Percentiles rank a stretch among this genome's conserved stretches.
These are phyloP conservation scores for Sebastes nivosus DNA, from an alignment of 2,797 vertebrate genomes.

Conservation along the genomic window DNA sequence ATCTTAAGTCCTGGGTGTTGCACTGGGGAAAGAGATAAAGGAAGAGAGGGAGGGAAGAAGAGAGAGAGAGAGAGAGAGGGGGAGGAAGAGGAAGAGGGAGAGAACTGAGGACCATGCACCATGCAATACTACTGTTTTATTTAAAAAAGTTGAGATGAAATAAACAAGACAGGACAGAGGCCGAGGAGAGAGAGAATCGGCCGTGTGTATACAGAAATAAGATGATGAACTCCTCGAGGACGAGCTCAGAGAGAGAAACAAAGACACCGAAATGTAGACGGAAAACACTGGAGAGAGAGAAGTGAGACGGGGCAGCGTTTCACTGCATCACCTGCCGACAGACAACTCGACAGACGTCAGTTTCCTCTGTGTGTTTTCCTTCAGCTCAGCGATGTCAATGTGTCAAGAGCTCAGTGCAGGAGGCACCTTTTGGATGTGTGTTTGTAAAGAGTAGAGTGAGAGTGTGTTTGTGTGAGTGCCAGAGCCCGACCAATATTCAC, in stretches of 20 bases:
- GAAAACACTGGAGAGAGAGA: constrained; percentile 39
- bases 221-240: constrained; percentile 12
- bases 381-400: background rate
- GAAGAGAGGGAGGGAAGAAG: constrained; percentile 55
- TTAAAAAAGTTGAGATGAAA: constrained; percentile 28
- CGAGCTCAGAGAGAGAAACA: constrained; percentile 4
- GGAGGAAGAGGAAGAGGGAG: constrained; percentile 63
- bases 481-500: background rate
- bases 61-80: constrained; percentile 27
- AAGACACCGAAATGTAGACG: constrained; percentile 27
- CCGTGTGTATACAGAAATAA: constrained; percentile 36
- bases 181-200: constrained; percentile 26
- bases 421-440: background rate
- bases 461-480: background rate
- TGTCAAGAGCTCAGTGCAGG: background rate
- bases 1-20: constrained; percentile 96
- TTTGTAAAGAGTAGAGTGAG: background rate
- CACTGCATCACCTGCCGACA: constrained; percentile 49
- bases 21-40: constrained; percentile 88
- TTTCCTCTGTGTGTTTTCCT: background rate
- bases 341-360: constrained; percentile 9
- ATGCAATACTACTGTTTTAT: constrained; percentile 78
- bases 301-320: constrained; percentile 8
- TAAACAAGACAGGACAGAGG: constrained; percentile 29
- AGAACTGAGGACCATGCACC: constrained; percentile 85